Conservation (phyloP, 2,113 vertebrate species). For the Nerophis lumbriciformis region DNA sequence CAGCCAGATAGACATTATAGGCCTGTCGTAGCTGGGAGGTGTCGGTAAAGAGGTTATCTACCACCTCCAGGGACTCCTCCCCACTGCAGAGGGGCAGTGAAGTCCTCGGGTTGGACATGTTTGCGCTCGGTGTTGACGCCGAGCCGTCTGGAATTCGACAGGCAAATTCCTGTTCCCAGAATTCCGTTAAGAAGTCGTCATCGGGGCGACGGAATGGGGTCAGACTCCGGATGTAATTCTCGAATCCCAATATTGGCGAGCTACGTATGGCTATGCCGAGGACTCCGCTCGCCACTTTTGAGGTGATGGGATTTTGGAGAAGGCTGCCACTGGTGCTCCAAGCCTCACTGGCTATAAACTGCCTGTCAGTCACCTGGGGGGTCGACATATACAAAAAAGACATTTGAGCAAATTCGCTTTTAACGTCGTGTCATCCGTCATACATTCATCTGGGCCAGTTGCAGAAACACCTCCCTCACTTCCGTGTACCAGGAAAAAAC, state of each 20-base stretch:
- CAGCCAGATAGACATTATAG: conserved; percentile 74
- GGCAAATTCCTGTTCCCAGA: conserved; percentile 63
- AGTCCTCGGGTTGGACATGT: neutral
- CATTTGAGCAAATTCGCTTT: neutral
- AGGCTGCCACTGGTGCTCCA: conserved; percentile 68
- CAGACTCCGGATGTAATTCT: conserved; percentile 52
- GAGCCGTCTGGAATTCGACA: conserved; percentile 34
- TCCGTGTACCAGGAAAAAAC: conserved; percentile 68
- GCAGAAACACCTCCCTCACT: conserved; percentile 58
- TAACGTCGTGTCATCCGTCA: conserved; percentile 8
- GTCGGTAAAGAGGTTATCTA: conserved; percentile 64
- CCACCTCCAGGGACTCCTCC: conserved; percentile 56
- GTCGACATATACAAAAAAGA: neutral
- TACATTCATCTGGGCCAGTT: conserved; percentile 62
- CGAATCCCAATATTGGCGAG: conserved; percentile 62
- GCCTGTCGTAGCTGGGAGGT: conserved; percentile 64
- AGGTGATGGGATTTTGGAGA: conserved; percentile 39
- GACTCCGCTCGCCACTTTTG: conserved; percentile 60
- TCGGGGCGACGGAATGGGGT: conserved; percentile 48
- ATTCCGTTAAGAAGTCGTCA: conserved; percentile 50
- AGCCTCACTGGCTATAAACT: conserved; percentile 71
- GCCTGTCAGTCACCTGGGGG: conserved; percentile 60
- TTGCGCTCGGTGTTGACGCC: neutral
- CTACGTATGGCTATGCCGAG: conserved; percentile 70
- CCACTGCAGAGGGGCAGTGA: conserved; percentile 62